A percentile compares a stretch with the other conserved stretches of the same genome.
Evolutionary conservation across 1,140 invertebrate species (phyloP).

Genomic region (Mactra quadrangularis): DNA sequence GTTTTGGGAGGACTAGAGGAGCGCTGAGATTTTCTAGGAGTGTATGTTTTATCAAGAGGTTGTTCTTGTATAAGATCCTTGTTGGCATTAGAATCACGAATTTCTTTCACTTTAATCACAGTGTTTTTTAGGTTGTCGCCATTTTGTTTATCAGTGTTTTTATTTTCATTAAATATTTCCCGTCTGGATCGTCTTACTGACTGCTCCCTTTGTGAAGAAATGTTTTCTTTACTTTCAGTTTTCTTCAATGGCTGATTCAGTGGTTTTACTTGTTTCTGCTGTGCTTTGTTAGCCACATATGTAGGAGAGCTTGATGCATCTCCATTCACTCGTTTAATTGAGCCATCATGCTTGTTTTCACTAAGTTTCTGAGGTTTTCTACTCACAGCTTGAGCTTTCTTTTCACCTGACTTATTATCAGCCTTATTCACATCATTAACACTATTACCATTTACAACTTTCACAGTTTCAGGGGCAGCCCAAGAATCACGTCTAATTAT

Average conservation of each 20-base stretch:
- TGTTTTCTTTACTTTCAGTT: neutral
- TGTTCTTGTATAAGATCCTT: neutral
- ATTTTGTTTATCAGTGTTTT: neutral
- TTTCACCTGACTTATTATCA: neutral
- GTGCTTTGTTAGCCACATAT: neutral
- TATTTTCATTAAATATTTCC: constrained; percentile 20
- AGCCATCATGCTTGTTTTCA: constrained; percentile 23
- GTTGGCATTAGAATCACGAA: neutral
- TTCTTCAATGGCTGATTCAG: neutral
- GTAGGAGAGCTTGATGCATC: neutral
- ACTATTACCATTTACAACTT: neutral
- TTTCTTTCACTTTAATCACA: neutral
- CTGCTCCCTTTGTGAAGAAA: neutral
- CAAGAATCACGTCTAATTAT: constrained; percentile 63
- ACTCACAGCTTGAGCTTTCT: neutral
- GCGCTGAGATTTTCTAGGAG: constrained; percentile 7
- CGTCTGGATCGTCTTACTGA: constrained; percentile 30
- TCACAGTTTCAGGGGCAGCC: neutral
- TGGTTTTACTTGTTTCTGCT: constrained; percentile 15
- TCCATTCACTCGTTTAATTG: constrained; percentile 11
- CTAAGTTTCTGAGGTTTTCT: constrained; percentile 5
- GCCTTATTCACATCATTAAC: neutral
- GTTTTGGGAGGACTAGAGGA: neutral
- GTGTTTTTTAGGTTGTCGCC: too few relatives aligned
- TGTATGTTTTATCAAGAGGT: constrained; percentile 1